Evolutionary conservation across 2,888 invertebrate species (phyloP), one percentile per base, ranked within the genome.

Genomic region (Amphipyra tragopoginis): DNA sequence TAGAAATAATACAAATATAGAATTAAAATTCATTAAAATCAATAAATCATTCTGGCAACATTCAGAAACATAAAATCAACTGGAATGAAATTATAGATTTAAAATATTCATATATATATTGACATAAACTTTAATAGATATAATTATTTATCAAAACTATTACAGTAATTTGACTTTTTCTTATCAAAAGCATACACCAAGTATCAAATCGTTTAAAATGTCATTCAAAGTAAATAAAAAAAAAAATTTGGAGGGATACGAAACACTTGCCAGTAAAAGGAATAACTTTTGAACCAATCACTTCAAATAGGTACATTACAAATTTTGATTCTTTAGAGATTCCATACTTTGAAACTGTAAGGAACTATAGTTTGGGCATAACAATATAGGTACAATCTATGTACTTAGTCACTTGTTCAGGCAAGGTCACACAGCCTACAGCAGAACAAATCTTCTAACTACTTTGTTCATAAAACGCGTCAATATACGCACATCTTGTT

Each of bases 181-280:
- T 8, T 8, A 8, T 9, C 7, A 50, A 38, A 8, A 38, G 11
- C 39, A n/a, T 21, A 50, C 14, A 38, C 10, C 39, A 50, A 10
- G 13, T n/a, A 39, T 21, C 9, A 45, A 26, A 7, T 36, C 3
- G 7, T 8, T 5, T 5, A 43, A 1, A 14, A 42, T 34, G 10
- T 13, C 1, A 34, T 33, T 21, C 0, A 39, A 13, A 9, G 11
- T 0, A 33, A 50, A 15, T 13, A 15, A 40, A 43, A 44, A 29
- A 15, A 45, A 67, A 65, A 49, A 45, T 56, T 74, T 69, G 75
- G 70, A 70, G 75, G 54, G 51, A 70, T 58, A 42, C 0, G 1
- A 42, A 33, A 43, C 26, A 39, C 29, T 47, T 61, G 9, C 36
- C 14, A 43, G 15, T 13, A 5, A 26, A 10, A 42, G 26, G 14